Evolutionary conservation across 2,888 invertebrate genomes (phyloP).

Genomic region (Xanthostigma xanthostigma): DNA sequence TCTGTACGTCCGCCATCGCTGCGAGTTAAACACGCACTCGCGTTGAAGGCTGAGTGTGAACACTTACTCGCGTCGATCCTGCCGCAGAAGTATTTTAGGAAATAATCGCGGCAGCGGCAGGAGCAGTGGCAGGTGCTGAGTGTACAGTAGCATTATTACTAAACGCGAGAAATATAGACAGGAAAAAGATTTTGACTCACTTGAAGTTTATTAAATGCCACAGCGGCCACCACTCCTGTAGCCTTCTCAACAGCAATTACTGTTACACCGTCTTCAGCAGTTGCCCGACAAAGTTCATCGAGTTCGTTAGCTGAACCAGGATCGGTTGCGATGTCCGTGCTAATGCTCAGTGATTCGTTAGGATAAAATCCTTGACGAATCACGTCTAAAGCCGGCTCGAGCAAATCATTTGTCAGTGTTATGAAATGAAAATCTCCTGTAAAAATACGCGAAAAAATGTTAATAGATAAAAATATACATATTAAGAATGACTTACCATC

Average conservation of each 20-base stretch:
- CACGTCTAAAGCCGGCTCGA: conserved; percentile 42
- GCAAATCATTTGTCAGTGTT: conserved; percentile 36
- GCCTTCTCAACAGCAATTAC: conserved; percentile 40
- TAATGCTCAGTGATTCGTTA: conserved; percentile 43
- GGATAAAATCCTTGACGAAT: conserved; percentile 42
- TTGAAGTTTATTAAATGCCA: conserved; percentile 54
- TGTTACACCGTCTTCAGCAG: conserved; percentile 48
- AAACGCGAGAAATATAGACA: background rate
- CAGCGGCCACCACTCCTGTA: conserved; percentile 40
- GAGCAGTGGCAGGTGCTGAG: no score
- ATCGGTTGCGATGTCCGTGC: conserved; percentile 38
- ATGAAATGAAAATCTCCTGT: conserved; percentile 41
- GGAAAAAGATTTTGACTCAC: conserved; percentile 23
- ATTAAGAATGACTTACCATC: no score
- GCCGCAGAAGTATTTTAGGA: no score
- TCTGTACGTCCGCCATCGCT: no score
- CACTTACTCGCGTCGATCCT: no score
- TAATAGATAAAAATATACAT: no score
- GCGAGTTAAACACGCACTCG: no score
- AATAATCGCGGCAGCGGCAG: no score
- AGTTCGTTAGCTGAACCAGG: conserved; percentile 44
- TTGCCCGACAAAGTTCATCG: conserved; percentile 39
- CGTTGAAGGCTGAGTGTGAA: no score
- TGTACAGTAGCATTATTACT: no score
- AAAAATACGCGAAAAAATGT: no score